Evolutionary conservation across 1,140 invertebrate genomes (phyloP), one percentile per base, ranked within the genome.

Genomic region (Drosophila aff.): DNA sequence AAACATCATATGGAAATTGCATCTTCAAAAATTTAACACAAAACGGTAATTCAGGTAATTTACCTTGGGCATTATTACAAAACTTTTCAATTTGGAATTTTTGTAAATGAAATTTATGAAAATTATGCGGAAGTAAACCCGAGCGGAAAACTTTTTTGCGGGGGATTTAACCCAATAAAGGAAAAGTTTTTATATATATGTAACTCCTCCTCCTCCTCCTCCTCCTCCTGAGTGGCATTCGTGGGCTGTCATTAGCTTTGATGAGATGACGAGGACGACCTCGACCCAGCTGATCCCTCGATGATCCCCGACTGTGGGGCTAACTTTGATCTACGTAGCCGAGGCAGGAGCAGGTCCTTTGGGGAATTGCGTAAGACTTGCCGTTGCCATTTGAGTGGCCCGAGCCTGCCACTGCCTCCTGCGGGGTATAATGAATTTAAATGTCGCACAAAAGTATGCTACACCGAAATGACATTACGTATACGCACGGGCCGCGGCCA

Each of bases 381-480:
- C 16, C 40, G 53, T 40, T 57, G 46, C 28, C 66, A 33, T 61
- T 47, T 36, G 26, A 36, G 23, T 46, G 36, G 15, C 36, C 28
- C 7, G 46, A 43, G 63, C n/a, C 10, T 13, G 38, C 53, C 66
- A 13, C 10, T 13, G 38, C 53, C 66, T 68, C 47, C 64, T 69
- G 67, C 36, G 52, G 67, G 57, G 61, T 46, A 64, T 68, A 81
- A 79, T 81, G 73, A 80, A 84, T 84, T 81, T 81, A 81, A 83
- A 81, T 81, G 79, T 74, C 67, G 77, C 82, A 77, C 73, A 67
- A 85, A 85, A 81, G 82, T 77, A 69, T 77, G 77, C 81, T 68
- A 62, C 71, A 81, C 33, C 75, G 67, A 84, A 85, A 85, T 65
- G 58, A 62, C 78, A 84, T 84, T 85, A 85, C 73, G 82, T 85